Base-by-base conservation (phyloP, 2,113 vertebrate species). In the Alexandromys fortis region DNA sequence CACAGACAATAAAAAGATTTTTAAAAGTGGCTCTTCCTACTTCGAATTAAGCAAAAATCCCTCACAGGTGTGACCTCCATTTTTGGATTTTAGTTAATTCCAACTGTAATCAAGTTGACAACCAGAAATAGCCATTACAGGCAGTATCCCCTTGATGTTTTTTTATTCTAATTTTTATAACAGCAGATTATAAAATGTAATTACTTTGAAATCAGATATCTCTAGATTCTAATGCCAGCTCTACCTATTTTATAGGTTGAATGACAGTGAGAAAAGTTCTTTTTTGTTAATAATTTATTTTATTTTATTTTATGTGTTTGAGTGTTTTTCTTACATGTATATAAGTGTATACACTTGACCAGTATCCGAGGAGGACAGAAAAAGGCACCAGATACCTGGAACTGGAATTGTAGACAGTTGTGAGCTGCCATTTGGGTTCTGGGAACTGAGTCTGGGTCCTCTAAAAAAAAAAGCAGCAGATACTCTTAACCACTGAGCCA, bases 131-230 rank as follows among this genome's bases (percentile, higher is more conserved):
- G 7, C 17, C 68, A 72, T 72, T 8, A 72, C 35, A 72, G 68
- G 6, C 30, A 93, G n/a, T 26, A 38, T 86, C 35, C 17, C 30
- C 91, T 63, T 55, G 70, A 79, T 65, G 19, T 89, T 95, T 82
- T 73, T 61, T 52, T 30, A 90, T 92, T 75, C 19, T 76, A 30
- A 92, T 75, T 94, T 93, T 58, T 16, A 47, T 45, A 95, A 28
- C 61, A 77, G 21, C n/a, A 89, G 33, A 38, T 26, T 89, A 83
- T 78, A 72, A 92, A 95, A 97, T 13, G 7, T 47, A 82, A 35
- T 42, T 5, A 61, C 79, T 94, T 82, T 91, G n/a, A 82, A 96
- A 89, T 89, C 38, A 95, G 22, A 82, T 67, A 67, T 73, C 61
- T 24, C 35, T 47, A 78, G 11, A 16, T 94, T 78, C 77, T 83